Percentiles rank a stretch among this genome's conserved stretches.
Evolutionary conservation across 2,888 invertebrate genomes (phyloP).

Genomic region (Oscheius myriophilus): DNA sequence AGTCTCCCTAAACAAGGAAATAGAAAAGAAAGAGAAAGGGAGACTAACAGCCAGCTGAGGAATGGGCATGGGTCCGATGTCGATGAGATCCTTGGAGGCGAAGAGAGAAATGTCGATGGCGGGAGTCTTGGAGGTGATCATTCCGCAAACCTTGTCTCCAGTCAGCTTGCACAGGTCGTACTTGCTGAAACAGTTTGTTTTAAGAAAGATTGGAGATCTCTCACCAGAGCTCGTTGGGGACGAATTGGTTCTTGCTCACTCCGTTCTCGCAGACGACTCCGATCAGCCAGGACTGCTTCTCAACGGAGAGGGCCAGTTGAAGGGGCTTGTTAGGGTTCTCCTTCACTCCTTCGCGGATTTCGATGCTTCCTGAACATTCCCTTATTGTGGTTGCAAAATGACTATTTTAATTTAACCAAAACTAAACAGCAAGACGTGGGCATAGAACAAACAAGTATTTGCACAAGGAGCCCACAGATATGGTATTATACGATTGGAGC

Average conservation of each 20-base stretch:
- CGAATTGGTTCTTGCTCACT: slow-evolving; percentile 60
- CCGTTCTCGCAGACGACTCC: slow-evolving; percentile 64
- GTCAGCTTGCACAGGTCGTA: slow-evolving; percentile 49
- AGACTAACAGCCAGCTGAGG: slow-evolving; percentile 50
- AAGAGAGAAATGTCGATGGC: slow-evolving; percentile 49
- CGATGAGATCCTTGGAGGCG: slow-evolving; percentile 49
- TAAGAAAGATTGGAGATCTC: background rate
- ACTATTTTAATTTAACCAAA: background rate
- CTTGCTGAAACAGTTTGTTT: slow-evolving; percentile 42
- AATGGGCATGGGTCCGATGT: slow-evolving; percentile 57
- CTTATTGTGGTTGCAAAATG: background rate
- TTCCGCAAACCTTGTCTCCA: slow-evolving; percentile 44
- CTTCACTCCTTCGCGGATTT: slow-evolving; percentile 48
- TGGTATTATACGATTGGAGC: too few species aligned
- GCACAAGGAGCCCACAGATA: too few species aligned
- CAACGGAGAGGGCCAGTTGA: slow-evolving; percentile 55
- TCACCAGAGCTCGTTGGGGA: slow-evolving; percentile 64
- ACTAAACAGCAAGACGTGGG: background rate
- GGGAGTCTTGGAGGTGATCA: slow-evolving; percentile 39
- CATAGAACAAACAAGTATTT: too few species aligned
- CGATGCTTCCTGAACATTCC: slow-evolving; percentile 36
- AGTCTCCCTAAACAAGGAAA: slow-evolving; percentile 43
- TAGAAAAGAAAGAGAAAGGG: background rate
- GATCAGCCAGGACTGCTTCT: slow-evolving; percentile 63
- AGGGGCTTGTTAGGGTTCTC: slow-evolving; percentile 35